These are phyloP conservation scores for Nipponacmea schrenckii DNA, from an alignment of 2,888 invertebrate genomes.

Conservation along the genomic window DNA sequence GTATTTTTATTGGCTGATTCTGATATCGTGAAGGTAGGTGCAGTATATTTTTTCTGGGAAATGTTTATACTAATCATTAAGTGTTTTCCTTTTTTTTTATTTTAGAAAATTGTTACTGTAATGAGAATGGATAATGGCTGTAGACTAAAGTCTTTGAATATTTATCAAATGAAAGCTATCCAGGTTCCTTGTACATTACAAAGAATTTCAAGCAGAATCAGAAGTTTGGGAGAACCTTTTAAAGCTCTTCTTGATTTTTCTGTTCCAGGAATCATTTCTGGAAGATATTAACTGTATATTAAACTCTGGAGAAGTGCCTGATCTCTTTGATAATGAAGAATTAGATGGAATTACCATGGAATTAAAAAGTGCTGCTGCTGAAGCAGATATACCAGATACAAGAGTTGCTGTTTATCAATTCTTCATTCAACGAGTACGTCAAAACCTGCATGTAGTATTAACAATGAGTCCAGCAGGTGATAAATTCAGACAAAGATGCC, in stretches of 20 bases:
- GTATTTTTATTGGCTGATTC: constrained; percentile 66
- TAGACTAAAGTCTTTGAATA: no score
- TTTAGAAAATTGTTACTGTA: no score
- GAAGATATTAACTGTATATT: constrained; percentile 68
- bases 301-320: constrained; percentile 67
- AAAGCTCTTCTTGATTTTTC: no score
- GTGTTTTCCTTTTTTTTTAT: no score
- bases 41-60: no score
- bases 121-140: no score
- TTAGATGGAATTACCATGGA: constrained; percentile 66
- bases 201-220: no score
- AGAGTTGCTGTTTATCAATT: constrained; percentile 61
- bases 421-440: constrained; percentile 63
- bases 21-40: constrained; percentile 64
- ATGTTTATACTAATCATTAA: no score
- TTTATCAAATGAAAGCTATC: no score
- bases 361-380: constrained; percentile 61
- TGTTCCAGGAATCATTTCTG: constrained; percentile 63
- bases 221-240: no score
- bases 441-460: constrained; percentile 65
- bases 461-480: constrained; percentile 66
- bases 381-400: constrained; percentile 64
- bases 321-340: constrained; percentile 67
- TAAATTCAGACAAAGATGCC: constrained; percentile 65
- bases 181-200: no score